Conservation (phyloP, 1,140 invertebrate species). For the Holotrichia oblita region DNA sequence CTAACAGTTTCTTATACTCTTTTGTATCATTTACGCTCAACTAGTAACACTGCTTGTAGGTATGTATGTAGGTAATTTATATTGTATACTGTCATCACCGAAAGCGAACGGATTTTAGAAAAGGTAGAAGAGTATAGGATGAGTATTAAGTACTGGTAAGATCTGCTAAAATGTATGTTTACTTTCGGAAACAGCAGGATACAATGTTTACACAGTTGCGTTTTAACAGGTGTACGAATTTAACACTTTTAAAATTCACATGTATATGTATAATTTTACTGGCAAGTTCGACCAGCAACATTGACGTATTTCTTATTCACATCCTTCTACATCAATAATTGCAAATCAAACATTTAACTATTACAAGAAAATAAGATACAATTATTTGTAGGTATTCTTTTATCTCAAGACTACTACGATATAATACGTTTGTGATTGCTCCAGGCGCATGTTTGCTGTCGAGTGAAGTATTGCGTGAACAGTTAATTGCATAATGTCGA, state of each 20-base stretch:
- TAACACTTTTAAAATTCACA: slow-evolving; percentile 32
- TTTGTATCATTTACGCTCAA: slow-evolving; percentile 31
- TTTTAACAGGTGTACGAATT: slow-evolving; percentile 46
- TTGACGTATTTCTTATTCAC: background rate
- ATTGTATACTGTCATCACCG: background rate
- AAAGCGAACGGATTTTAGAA: background rate
- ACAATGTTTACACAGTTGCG: slow-evolving; percentile 41
- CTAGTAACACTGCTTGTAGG: slow-evolving; percentile 4
- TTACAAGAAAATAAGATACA: slow-evolving; percentile 8
- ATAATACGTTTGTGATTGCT: slow-evolving; percentile 33
- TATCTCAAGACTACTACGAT: background rate
- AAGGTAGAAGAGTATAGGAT: no score
- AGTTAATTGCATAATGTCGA: background rate
- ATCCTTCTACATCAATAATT: background rate
- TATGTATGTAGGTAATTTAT: background rate
- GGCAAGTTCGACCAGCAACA: slow-evolving; percentile 10
- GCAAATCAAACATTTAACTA: background rate
- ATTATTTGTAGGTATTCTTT: background rate
- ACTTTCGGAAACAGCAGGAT: background rate
- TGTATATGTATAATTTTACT: slow-evolving; percentile 24
- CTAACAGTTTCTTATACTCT: slow-evolving; percentile 34
- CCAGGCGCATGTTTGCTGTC: slow-evolving; percentile 21
- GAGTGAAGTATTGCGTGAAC: background rate
- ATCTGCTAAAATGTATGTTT: background rate
- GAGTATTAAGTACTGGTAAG: background rate